A percentile compares a stretch with the other conserved stretches of the same genome.
Evolutionary conservation across 2,888 invertebrate genomes (phyloP).

Genomic region (Ditula angustiorana): DNA sequence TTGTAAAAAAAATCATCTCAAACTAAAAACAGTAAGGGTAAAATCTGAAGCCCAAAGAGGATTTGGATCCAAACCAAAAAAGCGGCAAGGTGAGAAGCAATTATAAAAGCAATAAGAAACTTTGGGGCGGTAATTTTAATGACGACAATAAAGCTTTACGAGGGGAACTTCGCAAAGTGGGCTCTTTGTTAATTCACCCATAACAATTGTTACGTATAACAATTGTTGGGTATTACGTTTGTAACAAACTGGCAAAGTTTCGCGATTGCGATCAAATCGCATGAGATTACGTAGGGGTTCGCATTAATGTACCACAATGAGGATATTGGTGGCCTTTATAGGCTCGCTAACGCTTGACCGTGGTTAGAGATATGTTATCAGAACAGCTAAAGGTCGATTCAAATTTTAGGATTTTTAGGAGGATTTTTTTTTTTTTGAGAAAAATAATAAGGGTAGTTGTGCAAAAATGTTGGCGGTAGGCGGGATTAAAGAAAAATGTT

Average conservation of each 20-base stretch:
- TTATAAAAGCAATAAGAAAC: slow-evolving; percentile 55
- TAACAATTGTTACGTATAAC: slow-evolving; percentile 34
- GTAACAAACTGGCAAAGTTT: slow-evolving; percentile 18
- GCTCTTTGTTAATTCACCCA: slow-evolving; percentile 45
- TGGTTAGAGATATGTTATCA: neutral
- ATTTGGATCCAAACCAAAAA: slow-evolving; percentile 29
- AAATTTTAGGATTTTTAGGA: too few species aligned
- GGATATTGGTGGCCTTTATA: slow-evolving; percentile 2
- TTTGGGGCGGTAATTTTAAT: slow-evolving; percentile 48
- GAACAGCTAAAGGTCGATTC: too few species aligned
- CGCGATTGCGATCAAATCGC: slow-evolving; percentile 12
- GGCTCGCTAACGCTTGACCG: neutral
- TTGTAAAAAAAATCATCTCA: too few species aligned
- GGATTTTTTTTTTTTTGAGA: too few species aligned
- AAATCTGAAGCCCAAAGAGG: neutral
- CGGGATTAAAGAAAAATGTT: too few species aligned
- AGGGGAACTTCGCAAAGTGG: slow-evolving; percentile 43
- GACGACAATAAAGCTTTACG: slow-evolving; percentile 49
- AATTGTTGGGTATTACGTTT: slow-evolving; percentile 22
- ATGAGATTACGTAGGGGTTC: slow-evolving; percentile 18
- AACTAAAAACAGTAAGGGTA: neutral
- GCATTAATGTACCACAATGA: neutral
- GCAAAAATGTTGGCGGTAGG: neutral
- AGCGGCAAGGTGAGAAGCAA: slow-evolving; percentile 53
- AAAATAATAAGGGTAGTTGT: neutral